Evolutionary conservation across 2,113 vertebrate species (phyloP).

Genomic region (Miniopterus natalensis): DNA sequence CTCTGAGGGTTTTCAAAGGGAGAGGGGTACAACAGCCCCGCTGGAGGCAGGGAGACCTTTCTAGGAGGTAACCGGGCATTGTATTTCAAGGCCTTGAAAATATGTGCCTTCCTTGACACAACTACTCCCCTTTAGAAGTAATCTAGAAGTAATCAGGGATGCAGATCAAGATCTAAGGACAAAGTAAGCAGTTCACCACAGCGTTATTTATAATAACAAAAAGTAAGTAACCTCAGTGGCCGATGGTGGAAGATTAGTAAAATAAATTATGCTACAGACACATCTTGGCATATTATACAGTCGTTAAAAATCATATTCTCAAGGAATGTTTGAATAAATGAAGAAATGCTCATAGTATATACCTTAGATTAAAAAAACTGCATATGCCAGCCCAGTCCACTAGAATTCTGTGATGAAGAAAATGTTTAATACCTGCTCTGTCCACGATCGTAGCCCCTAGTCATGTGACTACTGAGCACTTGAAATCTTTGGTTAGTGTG

Average conservation of each 20-base stretch:
- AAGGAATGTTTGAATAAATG: neutral
- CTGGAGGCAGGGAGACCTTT: neutral
- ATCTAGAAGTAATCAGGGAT: neutral
- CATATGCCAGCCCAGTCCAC: neutral
- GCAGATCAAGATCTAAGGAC: neutral
- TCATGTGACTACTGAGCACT: neutral
- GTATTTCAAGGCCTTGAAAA: slow-evolving; percentile 17
- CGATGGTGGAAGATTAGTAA: neutral
- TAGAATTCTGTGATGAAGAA: neutral
- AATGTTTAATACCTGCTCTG: neutral
- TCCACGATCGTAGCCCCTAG: fast-evolving
- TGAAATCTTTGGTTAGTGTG: neutral
- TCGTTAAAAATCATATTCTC: neutral
- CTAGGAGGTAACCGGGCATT: neutral
- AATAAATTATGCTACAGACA: neutral
- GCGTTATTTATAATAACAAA: neutral
- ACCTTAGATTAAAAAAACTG: neutral
- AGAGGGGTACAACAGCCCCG: neutral
- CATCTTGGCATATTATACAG: neutral
- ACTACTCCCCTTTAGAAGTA: neutral
- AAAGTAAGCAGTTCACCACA: neutral
- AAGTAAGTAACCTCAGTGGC: neutral
- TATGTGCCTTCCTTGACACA: neutral
- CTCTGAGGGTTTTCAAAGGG: neutral
- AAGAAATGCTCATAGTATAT: neutral